phyloP scores from a whole-genome alignment of 2,888 invertebrate species.

The Diadegma fenestrale region DNA sequence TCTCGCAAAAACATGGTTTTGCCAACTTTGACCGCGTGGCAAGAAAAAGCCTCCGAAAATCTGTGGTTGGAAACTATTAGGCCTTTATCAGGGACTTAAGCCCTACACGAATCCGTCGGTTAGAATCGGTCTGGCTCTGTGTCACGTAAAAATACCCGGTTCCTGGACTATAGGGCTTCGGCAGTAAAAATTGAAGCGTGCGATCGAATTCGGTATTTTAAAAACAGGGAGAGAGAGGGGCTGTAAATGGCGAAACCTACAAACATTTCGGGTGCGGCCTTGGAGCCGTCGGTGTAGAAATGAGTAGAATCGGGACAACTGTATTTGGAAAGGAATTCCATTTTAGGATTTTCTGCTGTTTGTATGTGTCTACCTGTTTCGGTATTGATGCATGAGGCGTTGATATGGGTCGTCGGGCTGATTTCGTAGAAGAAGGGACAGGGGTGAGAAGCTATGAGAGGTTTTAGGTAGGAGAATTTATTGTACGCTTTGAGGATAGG shows the following conservation, averaged over 20 bases:
- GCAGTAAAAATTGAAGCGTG: constrained; percentile 57
- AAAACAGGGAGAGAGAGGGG: constrained; percentile 22
- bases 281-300: constrained; percentile 66
- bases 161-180: constrained; percentile 42
- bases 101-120: too few relatives aligned
- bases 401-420: not conserved
- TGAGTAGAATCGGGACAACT: not conserved
- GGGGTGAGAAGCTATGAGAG: not conserved
- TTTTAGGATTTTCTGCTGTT: not conserved
- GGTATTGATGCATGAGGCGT: not conserved
- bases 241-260: constrained; percentile 47
- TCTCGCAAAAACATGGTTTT: too few relatives aligned
- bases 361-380: not conserved
- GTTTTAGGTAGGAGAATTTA: not conserved
- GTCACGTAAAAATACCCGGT: too few relatives aligned
- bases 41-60: too few relatives aligned
- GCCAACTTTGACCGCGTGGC: too few relatives aligned
- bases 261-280: not conserved
- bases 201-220: constrained; percentile 14
- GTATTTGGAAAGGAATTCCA: not conserved
- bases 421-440: not conserved
- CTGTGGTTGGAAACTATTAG: too few relatives aligned
- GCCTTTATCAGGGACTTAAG: too few relatives aligned
- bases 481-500: not conserved
- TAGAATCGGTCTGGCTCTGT: too few relatives aligned